Evolutionary conservation across 2,888 invertebrate genomes (phyloP).

Genomic region (Melieria crassipennis): DNA sequence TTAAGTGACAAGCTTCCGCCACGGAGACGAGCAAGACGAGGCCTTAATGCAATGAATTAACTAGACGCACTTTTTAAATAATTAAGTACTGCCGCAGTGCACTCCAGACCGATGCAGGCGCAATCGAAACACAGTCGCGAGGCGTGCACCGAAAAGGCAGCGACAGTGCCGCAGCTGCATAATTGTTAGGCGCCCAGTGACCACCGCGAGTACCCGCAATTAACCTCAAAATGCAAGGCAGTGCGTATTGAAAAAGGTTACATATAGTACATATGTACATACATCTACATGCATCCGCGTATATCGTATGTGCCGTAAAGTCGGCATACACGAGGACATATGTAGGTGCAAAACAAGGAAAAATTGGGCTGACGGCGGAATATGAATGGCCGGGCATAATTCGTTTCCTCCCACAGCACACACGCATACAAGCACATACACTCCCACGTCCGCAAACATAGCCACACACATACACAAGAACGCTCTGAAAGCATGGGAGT

Average conservation of each 20-base stretch:
- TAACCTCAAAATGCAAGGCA: neutral
- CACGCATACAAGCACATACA: constrained; percentile 32
- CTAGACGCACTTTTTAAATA: neutral
- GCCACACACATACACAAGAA: neutral
- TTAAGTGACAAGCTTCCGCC: constrained; percentile 31
- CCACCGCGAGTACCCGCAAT: too few species aligned
- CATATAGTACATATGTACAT: constrained; percentile 12
- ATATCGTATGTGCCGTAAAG: neutral
- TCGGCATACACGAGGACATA: constrained; percentile 18
- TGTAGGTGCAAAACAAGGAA: constrained; percentile 36
- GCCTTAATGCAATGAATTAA: constrained; percentile 16
- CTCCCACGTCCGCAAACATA: constrained; percentile 33
- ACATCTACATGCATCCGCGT: neutral
- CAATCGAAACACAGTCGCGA: too few species aligned
- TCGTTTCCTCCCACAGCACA: constrained; percentile 34
- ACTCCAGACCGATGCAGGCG: too few species aligned
- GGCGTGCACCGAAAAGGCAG: too few species aligned
- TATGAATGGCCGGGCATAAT: constrained; percentile 60
- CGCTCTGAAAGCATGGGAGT: neutral
- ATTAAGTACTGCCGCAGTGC: neutral
- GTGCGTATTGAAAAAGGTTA: neutral
- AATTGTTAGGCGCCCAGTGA: too few species aligned
- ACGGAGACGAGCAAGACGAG: constrained; percentile 25
- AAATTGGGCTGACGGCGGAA: constrained; percentile 34
- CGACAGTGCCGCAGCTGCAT: too few species aligned